phyloP scores from a whole-genome alignment of 2,797 vertebrate genomes.

The Ceyx erithaca region DNA sequence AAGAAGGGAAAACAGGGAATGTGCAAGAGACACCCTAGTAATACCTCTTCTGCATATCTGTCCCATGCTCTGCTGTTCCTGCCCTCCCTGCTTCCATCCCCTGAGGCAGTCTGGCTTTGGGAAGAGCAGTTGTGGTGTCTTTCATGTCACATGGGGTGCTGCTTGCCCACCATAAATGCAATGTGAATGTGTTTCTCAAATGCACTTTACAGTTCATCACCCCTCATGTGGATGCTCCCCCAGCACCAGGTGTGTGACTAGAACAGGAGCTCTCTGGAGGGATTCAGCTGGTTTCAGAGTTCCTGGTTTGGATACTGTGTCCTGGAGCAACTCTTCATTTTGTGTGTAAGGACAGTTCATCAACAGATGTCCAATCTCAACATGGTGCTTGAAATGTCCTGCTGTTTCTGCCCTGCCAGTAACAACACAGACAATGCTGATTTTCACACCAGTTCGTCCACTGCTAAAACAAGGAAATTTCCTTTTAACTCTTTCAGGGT shows the following conservation, averaged over 20 bases:
- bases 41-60: not conserved
- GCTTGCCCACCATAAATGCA: not conserved
- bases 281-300: not conserved
- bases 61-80: not conserved
- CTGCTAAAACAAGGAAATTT: not conserved
- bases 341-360: conserved; percentile 28
- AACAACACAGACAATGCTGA: not conserved
- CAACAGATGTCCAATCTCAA: conserved; percentile 24
- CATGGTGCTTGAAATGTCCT: conserved; percentile 31
- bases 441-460: not conserved
- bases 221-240: not conserved
- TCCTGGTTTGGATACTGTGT: not conserved
- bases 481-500: not conserved
- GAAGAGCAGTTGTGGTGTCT: not conserved
- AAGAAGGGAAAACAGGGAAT: not conserved
- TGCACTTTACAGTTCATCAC: not conserved
- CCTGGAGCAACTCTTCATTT: conserved; percentile 19
- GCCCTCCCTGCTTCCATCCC: not conserved
- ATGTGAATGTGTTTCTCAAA: not conserved
- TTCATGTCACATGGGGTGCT: not conserved
- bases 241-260: not conserved
- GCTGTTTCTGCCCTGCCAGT: not conserved
- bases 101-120: not conserved
- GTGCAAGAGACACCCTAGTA: not conserved
- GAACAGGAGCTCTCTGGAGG: not conserved